phyloP scores from a whole-genome alignment of 1,140 invertebrate species.

The Hycleus cichorii region DNA sequence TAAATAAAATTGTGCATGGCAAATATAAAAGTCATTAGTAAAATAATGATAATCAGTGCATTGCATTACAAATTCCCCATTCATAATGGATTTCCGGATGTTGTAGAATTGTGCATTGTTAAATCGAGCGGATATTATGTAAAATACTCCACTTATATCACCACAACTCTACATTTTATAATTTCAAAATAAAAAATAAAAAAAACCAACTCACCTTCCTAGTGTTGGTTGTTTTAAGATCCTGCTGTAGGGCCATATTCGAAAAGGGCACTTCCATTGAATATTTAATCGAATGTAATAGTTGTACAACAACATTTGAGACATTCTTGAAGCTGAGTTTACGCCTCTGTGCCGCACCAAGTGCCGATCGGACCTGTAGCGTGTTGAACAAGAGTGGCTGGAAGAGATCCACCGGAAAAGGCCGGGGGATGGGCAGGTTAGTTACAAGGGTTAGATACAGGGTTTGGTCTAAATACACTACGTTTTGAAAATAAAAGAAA shows the following conservation, averaged over 20 bases:
- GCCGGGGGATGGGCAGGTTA: slow-evolving; percentile 34
- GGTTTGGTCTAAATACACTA: slow-evolving; percentile 14
- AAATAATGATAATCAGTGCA: too few relatives aligned
- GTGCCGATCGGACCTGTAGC: slow-evolving; percentile 57
- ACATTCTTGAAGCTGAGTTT: slow-evolving; percentile 89
- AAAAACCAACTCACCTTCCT: slow-evolving; percentile 49
- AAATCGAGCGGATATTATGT: too few relatives aligned
- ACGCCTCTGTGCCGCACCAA: slow-evolving; percentile 57
- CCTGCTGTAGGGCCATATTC: slow-evolving; percentile 69
- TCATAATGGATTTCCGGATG: too few relatives aligned
- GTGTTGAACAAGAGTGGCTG: slow-evolving; percentile 65
- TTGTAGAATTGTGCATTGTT: too few relatives aligned
- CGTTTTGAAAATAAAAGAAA: too few relatives aligned
- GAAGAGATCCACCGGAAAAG: slow-evolving; percentile 38
- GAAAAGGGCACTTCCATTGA: slow-evolving; percentile 88
- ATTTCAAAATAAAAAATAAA: background rate
- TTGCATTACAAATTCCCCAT: too few relatives aligned
- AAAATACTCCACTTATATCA: too few relatives aligned
- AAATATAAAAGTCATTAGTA: too few relatives aligned
- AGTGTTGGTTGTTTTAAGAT: slow-evolving; percentile 53
- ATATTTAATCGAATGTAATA: slow-evolving; percentile 86
- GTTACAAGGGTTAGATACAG: slow-evolving; percentile 35
- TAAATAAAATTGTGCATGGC: too few relatives aligned
- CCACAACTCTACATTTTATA: too few relatives aligned
- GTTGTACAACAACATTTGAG: slow-evolving; percentile 82